A percentile compares a stretch with the other conserved stretches of the same genome.
Conservation (phyloP, 2,888 invertebrate species). For the Ditula angustiorana region DNA sequence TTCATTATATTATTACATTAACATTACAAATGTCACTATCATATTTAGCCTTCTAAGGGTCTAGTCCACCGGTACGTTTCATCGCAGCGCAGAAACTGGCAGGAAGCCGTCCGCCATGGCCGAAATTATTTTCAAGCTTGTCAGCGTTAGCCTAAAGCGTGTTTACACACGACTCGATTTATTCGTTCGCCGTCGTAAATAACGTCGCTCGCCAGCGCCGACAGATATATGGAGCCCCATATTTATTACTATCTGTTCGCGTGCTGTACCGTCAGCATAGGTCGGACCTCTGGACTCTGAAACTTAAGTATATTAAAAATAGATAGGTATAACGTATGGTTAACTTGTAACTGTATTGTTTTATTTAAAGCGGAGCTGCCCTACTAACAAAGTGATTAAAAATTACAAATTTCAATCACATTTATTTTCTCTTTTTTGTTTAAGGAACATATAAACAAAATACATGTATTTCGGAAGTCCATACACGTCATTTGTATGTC, state of each 20-base stretch:
- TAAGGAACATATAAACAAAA: too few relatives aligned
- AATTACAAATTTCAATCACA: too few relatives aligned
- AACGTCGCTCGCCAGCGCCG: conserved; percentile 64
- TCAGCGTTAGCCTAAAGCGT: conserved; percentile 45
- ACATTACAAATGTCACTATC: too few relatives aligned
- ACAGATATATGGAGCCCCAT: conserved; percentile 78
- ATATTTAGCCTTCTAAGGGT: background rate
- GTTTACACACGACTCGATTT: conserved; percentile 77
- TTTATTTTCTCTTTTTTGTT: too few relatives aligned
- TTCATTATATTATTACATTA: too few relatives aligned
- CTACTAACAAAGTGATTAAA: too few relatives aligned
- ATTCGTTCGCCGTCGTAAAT: conserved; percentile 70
- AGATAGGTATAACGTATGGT: background rate
- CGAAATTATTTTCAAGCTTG: conserved; percentile 47
- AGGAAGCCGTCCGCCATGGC: conserved; percentile 46
- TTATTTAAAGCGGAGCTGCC: too few relatives aligned
- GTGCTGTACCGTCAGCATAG: conserved; percentile 57
- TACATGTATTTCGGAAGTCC: too few relatives aligned
- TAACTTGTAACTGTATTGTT: too few relatives aligned
- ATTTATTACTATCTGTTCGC: conserved; percentile 75
- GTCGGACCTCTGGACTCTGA: background rate
- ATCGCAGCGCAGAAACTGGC: too few relatives aligned
- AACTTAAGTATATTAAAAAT: background rate
- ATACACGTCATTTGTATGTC: too few relatives aligned
- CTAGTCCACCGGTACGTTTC: conserved; percentile 38